Conservation (phyloP, 2,113 vertebrate species). For the Pollimyrus isidori region DNA sequence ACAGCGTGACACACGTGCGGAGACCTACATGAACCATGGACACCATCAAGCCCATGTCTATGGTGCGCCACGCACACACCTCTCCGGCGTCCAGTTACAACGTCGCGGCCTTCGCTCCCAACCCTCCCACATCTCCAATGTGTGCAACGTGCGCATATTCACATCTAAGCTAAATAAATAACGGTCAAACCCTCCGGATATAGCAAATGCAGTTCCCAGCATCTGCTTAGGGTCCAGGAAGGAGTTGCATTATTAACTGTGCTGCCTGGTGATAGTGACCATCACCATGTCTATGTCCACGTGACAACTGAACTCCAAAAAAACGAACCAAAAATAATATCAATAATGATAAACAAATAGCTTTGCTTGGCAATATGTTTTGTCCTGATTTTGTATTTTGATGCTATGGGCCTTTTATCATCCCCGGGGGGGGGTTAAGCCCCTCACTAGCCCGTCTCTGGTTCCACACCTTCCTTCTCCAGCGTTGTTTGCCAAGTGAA, state of each 20-base stretch:
- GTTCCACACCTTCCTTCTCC: slow-evolving; percentile 48
- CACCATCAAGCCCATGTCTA: neutral
- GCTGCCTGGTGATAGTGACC: neutral
- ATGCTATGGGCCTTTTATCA: neutral
- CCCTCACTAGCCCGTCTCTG: slow-evolving; percentile 28
- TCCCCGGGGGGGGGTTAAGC: slow-evolving; percentile 23
- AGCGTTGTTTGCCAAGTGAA: slow-evolving; percentile 33
- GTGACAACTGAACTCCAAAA: neutral
- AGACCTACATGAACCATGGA: slow-evolving; percentile 11
- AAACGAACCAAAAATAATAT: neutral
- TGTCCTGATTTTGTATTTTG: neutral
- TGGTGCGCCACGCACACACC: neutral
- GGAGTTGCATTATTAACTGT: neutral
- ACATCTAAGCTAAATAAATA: slow-evolving; percentile 34
- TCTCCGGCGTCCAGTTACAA: slow-evolving; percentile 11
- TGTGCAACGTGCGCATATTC: slow-evolving; percentile 32
- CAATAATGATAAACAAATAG: neutral
- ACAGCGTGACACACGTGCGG: no score
- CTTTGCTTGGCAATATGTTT: neutral
- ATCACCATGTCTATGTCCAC: neutral
- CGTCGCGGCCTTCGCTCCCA: slow-evolving; percentile 19
- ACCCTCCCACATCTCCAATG: neutral
- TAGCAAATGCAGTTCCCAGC: neutral
- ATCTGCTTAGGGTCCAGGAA: neutral
- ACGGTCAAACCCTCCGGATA: slow-evolving; percentile 24